A percentile compares a stretch with the other conserved stretches of the same genome.
phyloP scores from a whole-genome alignment of 2,113 vertebrate species.

The Microtus montanus region DNA sequence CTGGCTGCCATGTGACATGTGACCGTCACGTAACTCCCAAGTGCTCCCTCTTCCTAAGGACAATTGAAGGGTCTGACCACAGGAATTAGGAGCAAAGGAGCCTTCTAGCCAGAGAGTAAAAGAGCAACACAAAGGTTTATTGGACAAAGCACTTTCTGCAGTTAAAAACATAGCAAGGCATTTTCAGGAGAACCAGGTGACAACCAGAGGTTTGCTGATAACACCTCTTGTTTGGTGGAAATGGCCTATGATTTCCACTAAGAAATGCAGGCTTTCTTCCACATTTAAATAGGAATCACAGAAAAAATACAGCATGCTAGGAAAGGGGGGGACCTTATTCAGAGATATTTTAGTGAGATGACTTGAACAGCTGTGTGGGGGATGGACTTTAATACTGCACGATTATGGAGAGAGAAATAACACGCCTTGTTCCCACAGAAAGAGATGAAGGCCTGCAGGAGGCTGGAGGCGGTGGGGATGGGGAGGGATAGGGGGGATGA shows the following conservation, averaged over 20 bases:
- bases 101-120: background rate
- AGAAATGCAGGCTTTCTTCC: background rate
- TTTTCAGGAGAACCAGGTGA: background rate
- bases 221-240: background rate
- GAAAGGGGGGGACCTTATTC: background rate
- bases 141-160: no score
- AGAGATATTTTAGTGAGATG: slow-evolving; percentile 29
- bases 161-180: background rate
- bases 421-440: background rate
- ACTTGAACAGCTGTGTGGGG: background rate
- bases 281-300: background rate
- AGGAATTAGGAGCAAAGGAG: background rate
- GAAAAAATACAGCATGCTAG: background rate
- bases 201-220: background rate
- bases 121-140: background rate
- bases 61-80: background rate
- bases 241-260: background rate
- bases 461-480: no score
- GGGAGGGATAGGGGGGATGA: background rate
- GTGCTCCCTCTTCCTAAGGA: background rate
- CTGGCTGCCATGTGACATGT: rapidly evolving
- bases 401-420: background rate
- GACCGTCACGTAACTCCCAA: background rate
- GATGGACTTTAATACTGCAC: background rate
- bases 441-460: background rate